phyloP scores from a whole-genome alignment of 2,113 vertebrate genomes.

The Tachysurus fulvidraco region DNA sequence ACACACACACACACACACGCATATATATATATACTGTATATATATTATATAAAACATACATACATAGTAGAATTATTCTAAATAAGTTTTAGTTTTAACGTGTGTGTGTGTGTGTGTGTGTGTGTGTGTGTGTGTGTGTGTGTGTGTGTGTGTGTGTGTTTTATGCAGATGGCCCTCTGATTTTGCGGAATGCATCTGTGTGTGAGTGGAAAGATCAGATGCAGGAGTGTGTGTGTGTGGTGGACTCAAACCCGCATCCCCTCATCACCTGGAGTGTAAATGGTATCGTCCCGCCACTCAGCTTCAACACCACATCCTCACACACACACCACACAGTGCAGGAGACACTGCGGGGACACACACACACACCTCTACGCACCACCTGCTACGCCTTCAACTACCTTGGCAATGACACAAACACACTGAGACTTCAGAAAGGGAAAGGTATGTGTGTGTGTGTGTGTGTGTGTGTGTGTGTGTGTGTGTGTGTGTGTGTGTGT shows the following conservation, averaged over 20 bases:
- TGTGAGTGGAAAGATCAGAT: slow-evolving; percentile 60
- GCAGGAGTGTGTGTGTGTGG: slow-evolving; percentile 66
- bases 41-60: neutral
- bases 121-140: slow-evolving; percentile 21
- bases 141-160: slow-evolving; percentile 23
- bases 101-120: slow-evolving; percentile 2
- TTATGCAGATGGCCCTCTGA: slow-evolving; percentile 64
- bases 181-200: slow-evolving; percentile 60
- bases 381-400: slow-evolving; percentile 70
- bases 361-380: slow-evolving; percentile 57
- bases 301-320: slow-evolving; percentile 63
- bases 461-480: slow-evolving; percentile 2
- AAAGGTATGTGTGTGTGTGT: slow-evolving; percentile 51
- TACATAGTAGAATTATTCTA: neutral
- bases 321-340: slow-evolving; percentile 47
- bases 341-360: slow-evolving; percentile 60
- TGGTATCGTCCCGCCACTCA: slow-evolving; percentile 56
- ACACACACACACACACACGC: slow-evolving; percentile 5
- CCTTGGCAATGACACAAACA: slow-evolving; percentile 69
- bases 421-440: slow-evolving; percentile 56
- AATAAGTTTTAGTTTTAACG: neutral
- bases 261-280: slow-evolving; percentile 75
- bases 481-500: slow-evolving; percentile 17
- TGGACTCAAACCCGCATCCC: slow-evolving; percentile 72
- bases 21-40: too few relatives aligned